A percentile compares a stretch with the other conserved stretches of the same genome.
Conservation (phyloP, 1,140 invertebrate species). For the Telenomus remus region DNA sequence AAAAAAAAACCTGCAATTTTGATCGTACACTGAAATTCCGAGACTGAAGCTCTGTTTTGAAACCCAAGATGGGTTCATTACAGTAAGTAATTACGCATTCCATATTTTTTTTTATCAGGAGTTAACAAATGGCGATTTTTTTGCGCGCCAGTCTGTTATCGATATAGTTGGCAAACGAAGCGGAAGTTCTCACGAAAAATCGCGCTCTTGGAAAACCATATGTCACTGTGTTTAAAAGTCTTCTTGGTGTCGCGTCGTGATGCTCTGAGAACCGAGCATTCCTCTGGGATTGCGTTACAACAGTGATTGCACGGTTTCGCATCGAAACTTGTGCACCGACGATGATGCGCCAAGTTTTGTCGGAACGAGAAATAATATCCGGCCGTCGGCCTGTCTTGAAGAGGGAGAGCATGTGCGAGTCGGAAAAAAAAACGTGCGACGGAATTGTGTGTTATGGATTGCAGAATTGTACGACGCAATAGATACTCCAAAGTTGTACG, state of each 20-base stretch:
- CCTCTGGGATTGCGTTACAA: neutral
- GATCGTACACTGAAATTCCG: too few species aligned
- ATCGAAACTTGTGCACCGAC: too few species aligned
- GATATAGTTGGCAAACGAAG: constrained; percentile 14
- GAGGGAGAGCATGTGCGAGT: too few species aligned
- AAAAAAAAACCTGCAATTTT: too few species aligned
- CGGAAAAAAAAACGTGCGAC: constrained; percentile 14
- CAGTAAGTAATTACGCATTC: neutral
- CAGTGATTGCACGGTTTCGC: too few species aligned
- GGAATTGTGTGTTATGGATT: constrained; percentile 49
- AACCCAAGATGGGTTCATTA: too few species aligned
- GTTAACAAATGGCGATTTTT: constrained; percentile 6
- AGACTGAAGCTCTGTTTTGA: too few species aligned
- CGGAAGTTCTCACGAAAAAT: constrained; percentile 38
- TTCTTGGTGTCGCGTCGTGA: constrained; percentile 16
- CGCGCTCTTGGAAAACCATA: constrained; percentile 37
- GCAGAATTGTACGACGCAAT: constrained; percentile 42
- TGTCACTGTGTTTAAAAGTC: constrained; percentile 34
- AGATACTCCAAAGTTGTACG: constrained; percentile 51
- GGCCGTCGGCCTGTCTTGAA: too few species aligned
- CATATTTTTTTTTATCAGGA: constrained; percentile 7
- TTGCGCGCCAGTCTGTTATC: constrained; percentile 19
- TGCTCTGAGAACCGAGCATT: constrained; percentile 1
- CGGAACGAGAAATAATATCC: too few species aligned
- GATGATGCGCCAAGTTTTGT: too few species aligned